These are phyloP conservation scores for Drosophila limbata DNA, from an alignment of 2,888 invertebrate genomes.

Conservation along the genomic window DNA sequence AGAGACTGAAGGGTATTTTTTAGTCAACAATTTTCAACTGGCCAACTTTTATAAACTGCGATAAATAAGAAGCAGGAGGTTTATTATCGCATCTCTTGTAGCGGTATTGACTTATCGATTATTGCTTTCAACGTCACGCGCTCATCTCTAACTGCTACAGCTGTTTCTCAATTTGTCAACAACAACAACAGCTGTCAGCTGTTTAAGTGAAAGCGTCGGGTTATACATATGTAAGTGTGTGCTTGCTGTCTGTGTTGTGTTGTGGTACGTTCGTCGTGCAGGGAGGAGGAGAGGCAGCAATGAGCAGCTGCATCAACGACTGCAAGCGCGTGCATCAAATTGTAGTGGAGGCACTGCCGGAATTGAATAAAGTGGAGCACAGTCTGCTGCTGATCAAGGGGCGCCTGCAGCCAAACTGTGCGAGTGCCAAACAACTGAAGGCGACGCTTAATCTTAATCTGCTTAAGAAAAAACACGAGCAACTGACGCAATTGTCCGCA, in stretches of 20 bases:
- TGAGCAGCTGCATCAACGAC: constrained; percentile 65
- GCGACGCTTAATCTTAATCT: constrained; percentile 51
- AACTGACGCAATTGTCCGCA: constrained; percentile 54
- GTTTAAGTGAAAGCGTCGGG: not conserved
- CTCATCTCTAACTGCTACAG: constrained; percentile 17
- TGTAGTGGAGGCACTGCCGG: constrained; percentile 75
- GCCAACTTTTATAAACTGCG: not conserved
- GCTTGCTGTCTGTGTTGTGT: constrained; percentile 9
- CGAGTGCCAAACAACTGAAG: constrained; percentile 57
- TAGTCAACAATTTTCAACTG: not conserved
- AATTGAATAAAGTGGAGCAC: constrained; percentile 76
- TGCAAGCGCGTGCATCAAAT: constrained; percentile 67
- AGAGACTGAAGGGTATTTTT: not conserved
- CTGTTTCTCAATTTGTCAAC: constrained; percentile 17
- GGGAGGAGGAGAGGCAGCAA: constrained; percentile 36
- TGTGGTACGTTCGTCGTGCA: constrained; percentile 2
- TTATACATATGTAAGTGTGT: constrained; percentile 7
- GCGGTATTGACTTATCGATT: not conserved
- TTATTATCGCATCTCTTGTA: not conserved
- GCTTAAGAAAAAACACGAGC: constrained; percentile 31
- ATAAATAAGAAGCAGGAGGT: not conserved
- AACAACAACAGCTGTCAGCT: constrained; percentile 25
- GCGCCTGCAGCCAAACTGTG: constrained; percentile 69
- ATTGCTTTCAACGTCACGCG: not conserved
- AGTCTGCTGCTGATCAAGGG: constrained; percentile 83